These are phyloP conservation scores for Heteropelma amictum DNA, from an alignment of 2,888 invertebrate genomes.

Conservation along the genomic window DNA sequence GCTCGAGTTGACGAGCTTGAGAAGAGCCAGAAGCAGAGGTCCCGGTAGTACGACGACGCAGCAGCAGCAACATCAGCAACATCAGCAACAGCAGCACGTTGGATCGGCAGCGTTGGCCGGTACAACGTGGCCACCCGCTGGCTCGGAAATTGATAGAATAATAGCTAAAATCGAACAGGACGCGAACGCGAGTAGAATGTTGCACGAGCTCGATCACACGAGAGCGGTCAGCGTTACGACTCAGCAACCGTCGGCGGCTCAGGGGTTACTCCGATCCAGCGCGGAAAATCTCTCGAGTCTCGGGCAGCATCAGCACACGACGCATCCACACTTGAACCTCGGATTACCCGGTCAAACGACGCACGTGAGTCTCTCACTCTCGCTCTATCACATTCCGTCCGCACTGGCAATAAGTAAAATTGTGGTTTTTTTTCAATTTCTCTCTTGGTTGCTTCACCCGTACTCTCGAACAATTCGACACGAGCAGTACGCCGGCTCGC, in stretches of 20 bases:
- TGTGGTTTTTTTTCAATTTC: not conserved
- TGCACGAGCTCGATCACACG: slow-evolving; percentile 93
- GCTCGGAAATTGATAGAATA: slow-evolving; percentile 93
- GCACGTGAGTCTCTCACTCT: slow-evolving; percentile 65
- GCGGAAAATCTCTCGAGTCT: slow-evolving; percentile 75
- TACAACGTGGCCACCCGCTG: slow-evolving; percentile 79
- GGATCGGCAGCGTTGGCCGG: slow-evolving; percentile 77
- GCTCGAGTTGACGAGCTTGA: slow-evolving; percentile 88
- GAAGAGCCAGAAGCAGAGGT: slow-evolving; percentile 79
- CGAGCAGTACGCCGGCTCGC: slow-evolving; percentile 73
- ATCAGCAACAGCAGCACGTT: slow-evolving; percentile 69
- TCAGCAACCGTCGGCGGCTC: slow-evolving; percentile 72
- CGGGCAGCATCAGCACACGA: slow-evolving; percentile 72
- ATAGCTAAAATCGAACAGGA: slow-evolving; percentile 96
- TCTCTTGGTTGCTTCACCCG: too few species aligned
- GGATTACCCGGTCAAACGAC: slow-evolving; percentile 72
- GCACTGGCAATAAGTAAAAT: not conserved
- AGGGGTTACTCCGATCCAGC: slow-evolving; percentile 73
- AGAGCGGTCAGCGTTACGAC: slow-evolving; percentile 81
- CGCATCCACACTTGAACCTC: slow-evolving; percentile 74
- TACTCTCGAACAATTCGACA: too few species aligned
- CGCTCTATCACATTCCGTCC: not conserved
- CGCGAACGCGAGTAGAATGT: slow-evolving; percentile 80
- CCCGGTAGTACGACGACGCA: slow-evolving; percentile 60
- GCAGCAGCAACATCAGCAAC: not conserved